phyloP scores from a whole-genome alignment of 1,140 invertebrate genomes.

The Aphis craccivora region DNA sequence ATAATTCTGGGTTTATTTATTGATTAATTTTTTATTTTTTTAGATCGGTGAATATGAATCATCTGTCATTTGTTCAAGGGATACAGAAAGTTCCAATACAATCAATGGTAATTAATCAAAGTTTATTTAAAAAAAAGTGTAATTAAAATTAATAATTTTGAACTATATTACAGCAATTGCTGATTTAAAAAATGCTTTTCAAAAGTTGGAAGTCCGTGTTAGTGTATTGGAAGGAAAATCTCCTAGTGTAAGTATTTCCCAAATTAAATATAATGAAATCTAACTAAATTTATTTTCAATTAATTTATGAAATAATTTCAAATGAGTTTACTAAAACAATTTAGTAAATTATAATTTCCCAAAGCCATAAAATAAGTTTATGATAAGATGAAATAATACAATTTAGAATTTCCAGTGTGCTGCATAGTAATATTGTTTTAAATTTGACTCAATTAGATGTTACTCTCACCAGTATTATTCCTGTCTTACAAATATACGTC shows the following conservation, averaged over 20 bases:
- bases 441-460: no score
- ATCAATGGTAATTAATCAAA: conserved; percentile 28
- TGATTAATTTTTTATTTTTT: neutral
- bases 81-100: neutral
- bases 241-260: neutral
- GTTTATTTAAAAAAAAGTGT: neutral
- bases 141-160: neutral
- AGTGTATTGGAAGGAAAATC: conserved; percentile 41
- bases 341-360: neutral
- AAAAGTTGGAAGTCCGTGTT: conserved; percentile 35
- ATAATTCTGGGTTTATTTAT: neutral
- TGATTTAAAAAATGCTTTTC: conserved; percentile 31
- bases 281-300: neutral
- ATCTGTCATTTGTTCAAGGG: conserved; percentile 4
- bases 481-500: no score
- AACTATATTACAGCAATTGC: neutral
- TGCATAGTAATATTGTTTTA: no score
- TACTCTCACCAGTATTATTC: no score
- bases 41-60: conserved; percentile 24
- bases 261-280: neutral
- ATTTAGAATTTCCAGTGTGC: no score
- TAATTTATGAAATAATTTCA: neutral
- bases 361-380: neutral
- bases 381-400: neutral
- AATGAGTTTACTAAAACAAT: neutral